Base-by-base conservation (phyloP, 2,888 invertebrate species). In the Amblyjoppa proteus region DNA sequence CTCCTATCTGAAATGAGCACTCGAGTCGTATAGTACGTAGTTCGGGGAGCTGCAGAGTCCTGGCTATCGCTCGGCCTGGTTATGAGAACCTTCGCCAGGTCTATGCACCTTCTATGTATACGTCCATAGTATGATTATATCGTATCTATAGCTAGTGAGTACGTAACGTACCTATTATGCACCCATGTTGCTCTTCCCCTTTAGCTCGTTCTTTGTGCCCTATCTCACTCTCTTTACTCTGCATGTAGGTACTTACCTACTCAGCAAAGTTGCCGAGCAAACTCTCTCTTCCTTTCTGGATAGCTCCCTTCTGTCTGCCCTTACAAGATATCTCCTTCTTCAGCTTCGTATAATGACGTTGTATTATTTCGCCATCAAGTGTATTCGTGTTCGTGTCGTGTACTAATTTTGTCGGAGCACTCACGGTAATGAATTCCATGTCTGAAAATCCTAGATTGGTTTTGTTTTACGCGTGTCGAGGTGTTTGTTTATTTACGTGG, bases 1-100 rank as follows among this genome's bases (percentile, higher is more conserved):
- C 87, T 87, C 87, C 89, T 90, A 90, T 91, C 89, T 91, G 88
- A 90, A 91, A 90, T 89, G 90, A 90, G 89, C 90, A 89, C 89
- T 91, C 88, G 85, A 88, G 85, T 81, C 82, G 83, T 88, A 83
- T 85, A 87, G 69, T 56, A 66, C 56, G 49, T 79, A 81, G 75
- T 38, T 61, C 69, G 9, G 49, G 28, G 3, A 31, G 20, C 51
- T 64, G 66, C 70, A 45, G 34, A 66, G 66, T 75, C 61, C 45
- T 56, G 74, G 61, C 58, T 66, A 81, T 74, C 78, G 81, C 69
- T 61, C 74, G 69, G 58, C 71, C 77, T 74, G 66, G 69, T 81
- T 69, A 75, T 75, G 70, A 79, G 61, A 75, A 71, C 70, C 75
- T 79, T 79, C 70, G 41, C 74, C 81, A 49, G 58, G 58, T 79